Conservation (phyloP, 2,113 vertebrate genomes). For the Cisticola juncidis region DNA sequence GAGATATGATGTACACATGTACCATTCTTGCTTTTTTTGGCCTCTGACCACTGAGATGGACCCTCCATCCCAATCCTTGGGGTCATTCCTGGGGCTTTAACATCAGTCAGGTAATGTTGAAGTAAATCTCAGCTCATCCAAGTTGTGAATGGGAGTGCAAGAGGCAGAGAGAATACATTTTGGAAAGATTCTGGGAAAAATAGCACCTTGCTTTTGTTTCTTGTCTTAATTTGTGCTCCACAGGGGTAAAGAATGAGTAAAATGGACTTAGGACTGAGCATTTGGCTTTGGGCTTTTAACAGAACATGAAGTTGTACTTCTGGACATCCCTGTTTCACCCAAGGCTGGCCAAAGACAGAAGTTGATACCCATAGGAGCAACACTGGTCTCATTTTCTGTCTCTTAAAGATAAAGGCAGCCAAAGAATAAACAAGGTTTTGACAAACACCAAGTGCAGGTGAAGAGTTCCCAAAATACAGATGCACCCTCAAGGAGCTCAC, state of each 20-base stretch:
- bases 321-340: background rate
- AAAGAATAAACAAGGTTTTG: background rate
- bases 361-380: background rate
- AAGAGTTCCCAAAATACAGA: background rate
- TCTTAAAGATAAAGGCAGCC: background rate
- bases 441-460: background rate
- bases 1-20: background rate
- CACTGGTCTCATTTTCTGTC: background rate
- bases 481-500: background rate
- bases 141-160: background rate
- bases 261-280: background rate
- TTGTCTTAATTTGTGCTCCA: background rate
- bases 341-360: background rate
- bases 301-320: background rate
- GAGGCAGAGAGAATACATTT: background rate
- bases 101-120: background rate
- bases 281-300: background rate
- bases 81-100: background rate
- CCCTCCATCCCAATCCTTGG: background rate
- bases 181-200: background rate
- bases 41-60: background rate
- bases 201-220: background rate
- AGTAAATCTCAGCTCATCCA: background rate
- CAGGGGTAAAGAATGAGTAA: fast-evolving
- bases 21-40: background rate